Evolutionary conservation across 1,140 invertebrate genomes (phyloP), one percentile per base, ranked within the genome.

Genomic region (Drosophila repletoides): DNA sequence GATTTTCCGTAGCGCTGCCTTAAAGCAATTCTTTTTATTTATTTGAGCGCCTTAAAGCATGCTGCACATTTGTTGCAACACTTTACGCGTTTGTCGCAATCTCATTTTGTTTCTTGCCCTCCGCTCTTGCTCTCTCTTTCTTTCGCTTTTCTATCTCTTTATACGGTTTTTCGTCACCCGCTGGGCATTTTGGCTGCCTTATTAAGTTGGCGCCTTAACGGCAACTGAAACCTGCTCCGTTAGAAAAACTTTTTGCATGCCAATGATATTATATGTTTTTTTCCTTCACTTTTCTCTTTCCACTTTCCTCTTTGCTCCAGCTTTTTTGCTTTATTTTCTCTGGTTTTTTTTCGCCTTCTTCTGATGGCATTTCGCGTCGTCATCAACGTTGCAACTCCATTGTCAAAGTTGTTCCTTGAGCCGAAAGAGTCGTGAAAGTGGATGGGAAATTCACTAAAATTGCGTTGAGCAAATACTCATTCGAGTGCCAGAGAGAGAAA

Each of bases 311-410:
- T n/a, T n/a, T n/a, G n/a, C n/a, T n/a, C n/a, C n/a, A n/a, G n/a
- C n/a, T 21, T 36, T 14, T 51, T 51, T 7, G 33, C 26, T 33
- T n/a, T 17, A 17, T 22, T 31, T 28, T 45, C 28, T 31, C 3
- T 40, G 2, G 3, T 48, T 5, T 75, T 53, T 38, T 65, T 61
- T 56, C 15, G 17, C 7, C 19, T 55, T 55, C 5, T 17, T 19
- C 26, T 53, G 14, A 53, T 40, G 34, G 21, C 34, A 28, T 45
- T 59, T 72, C 22, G 64, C 59, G 31, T 63, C 79, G 46, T 84
- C 77, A 80, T 59, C 71, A 58, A n/a, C n/a, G n/a, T 74, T 83
- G 79, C 79, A 84, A 71, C 80, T 86, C 55, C 70, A 84, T 83
- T 83, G 79, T 83, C 74, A 83, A 83, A 84, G 74, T 83, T 84